Evolutionary conservation across 2,113 vertebrate genomes (phyloP).

Genomic region (Carassius auratus): DNA sequence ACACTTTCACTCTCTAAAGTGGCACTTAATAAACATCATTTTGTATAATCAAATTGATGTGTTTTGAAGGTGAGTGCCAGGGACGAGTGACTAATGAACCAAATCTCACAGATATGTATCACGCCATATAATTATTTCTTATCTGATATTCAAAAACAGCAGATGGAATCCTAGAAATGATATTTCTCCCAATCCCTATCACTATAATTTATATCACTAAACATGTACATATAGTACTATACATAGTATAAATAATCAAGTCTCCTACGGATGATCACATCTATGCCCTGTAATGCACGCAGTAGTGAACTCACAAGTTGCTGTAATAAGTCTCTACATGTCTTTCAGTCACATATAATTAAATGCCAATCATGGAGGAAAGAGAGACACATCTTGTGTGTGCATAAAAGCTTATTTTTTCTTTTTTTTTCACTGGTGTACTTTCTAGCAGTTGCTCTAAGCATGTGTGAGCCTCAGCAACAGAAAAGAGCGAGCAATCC

Average conservation of each 20-base stretch:
- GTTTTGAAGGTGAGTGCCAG: constrained; percentile 49
- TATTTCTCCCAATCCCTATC: not conserved
- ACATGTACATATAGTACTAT: not conserved
- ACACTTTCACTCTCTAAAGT: constrained; percentile 5
- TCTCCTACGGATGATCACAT: not conserved
- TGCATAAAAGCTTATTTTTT: not conserved
- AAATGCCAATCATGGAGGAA: not conserved
- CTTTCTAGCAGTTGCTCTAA: not conserved
- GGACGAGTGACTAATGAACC: constrained; percentile 39
- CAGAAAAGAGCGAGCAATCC: not conserved
- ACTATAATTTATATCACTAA: not conserved
- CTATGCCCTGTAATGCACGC: not conserved
- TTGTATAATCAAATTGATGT: constrained; percentile 63
- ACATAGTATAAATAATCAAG: not conserved
- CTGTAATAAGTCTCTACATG: not conserved
- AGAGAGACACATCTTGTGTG: not conserved
- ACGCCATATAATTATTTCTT: not conserved
- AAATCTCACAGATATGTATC: constrained; percentile 12
- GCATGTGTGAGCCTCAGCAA: not conserved
- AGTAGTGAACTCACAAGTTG: not conserved
- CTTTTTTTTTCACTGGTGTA: not conserved
- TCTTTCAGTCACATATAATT: not conserved
- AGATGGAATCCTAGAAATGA: not conserved
- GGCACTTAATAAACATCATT: constrained; percentile 22
- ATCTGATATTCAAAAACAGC: not conserved